phyloP scores from a whole-genome alignment of 2,888 invertebrate genomes.

The Diarsia rubi region DNA sequence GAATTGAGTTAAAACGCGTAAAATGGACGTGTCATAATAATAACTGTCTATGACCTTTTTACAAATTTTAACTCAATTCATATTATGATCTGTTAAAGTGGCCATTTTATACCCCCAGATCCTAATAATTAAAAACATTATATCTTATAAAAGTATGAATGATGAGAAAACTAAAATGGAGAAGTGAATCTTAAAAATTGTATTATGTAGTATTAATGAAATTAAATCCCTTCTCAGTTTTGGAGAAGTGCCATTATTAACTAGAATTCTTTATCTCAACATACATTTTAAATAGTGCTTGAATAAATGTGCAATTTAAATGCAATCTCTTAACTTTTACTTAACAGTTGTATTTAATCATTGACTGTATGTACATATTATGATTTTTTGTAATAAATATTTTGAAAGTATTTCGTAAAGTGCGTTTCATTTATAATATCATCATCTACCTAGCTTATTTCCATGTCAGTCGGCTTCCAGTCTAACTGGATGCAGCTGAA shows the following conservation, averaged over 20 bases:
- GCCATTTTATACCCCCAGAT: background rate
- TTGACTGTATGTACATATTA: conserved; percentile 78
- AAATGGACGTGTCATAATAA: too few species aligned
- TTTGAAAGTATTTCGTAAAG: conserved; percentile 49
- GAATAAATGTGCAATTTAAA: conserved; percentile 48
- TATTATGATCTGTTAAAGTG: too few species aligned
- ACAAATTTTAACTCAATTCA: too few species aligned
- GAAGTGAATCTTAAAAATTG: conserved; percentile 4
- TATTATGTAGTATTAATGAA: background rate
- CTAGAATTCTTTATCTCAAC: background rate
- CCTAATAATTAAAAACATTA: conserved; percentile 10
- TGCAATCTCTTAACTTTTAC: conserved; percentile 48
- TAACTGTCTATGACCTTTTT: too few species aligned
- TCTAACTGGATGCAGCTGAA: too few species aligned
- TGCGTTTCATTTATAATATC: conserved; percentile 35
- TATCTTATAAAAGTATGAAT: background rate
- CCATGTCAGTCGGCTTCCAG: too few species aligned
- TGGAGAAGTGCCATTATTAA: conserved; percentile 5
- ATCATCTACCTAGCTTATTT: too few species aligned
- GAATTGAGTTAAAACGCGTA: too few species aligned
- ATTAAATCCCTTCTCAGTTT: background rate
- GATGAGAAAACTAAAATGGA: conserved; percentile 11
- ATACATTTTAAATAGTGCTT: conserved; percentile 8
- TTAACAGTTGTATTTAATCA: conserved; percentile 81
- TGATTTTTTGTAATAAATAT: conserved; percentile 76